A percentile compares a stretch with the other conserved stretches of the same genome.
These are phyloP conservation scores for Bembecia ichneumoniformis DNA, from an alignment of 2,888 invertebrate genomes.

Conservation along the genomic window DNA sequence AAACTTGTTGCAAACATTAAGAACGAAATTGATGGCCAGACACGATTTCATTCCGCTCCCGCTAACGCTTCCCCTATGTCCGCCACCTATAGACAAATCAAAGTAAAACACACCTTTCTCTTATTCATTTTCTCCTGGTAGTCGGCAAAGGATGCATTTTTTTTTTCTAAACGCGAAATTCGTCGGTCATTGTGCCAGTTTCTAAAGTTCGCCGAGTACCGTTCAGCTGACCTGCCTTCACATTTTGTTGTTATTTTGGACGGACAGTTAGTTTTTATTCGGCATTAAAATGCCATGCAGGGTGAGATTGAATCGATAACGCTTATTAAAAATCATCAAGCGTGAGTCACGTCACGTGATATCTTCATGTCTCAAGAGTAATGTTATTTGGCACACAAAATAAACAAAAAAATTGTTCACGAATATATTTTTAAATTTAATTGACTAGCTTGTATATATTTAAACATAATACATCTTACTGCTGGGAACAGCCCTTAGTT, in stretches of 20 bases:
- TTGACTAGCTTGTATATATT: too few relatives aligned
- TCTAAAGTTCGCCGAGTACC: constrained; percentile 49
- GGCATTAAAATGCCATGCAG: constrained; percentile 56
- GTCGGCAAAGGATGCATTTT: constrained; percentile 36
- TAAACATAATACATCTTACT: too few relatives aligned
- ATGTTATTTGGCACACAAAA: not conserved
- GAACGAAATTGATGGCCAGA: too few relatives aligned
- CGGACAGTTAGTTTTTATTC: constrained; percentile 61
- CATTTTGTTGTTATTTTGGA: constrained; percentile 53
- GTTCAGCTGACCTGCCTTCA: constrained; percentile 67
- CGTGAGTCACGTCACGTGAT: constrained; percentile 17
- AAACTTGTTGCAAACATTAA: too few relatives aligned
- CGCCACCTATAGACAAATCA: not conserved
- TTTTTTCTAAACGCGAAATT: constrained; percentile 45
- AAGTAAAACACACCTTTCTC: constrained; percentile 46
- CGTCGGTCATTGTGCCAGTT: constrained; percentile 53
- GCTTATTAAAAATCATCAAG: not conserved
- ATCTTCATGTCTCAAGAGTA: constrained; percentile 9
- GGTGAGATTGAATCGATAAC: constrained; percentile 42
- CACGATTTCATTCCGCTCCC: not conserved
- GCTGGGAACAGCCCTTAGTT: too few relatives aligned
- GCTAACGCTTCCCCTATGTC: not conserved
- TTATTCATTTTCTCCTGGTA: constrained; percentile 59
- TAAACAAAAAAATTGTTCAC: too few relatives aligned
- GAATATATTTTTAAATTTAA: too few relatives aligned